Percentiles rank a stretch among this genome's conserved stretches.
phyloP scores from a whole-genome alignment of 2,888 invertebrate species.

The Caenorhabditis sp. region DNA sequence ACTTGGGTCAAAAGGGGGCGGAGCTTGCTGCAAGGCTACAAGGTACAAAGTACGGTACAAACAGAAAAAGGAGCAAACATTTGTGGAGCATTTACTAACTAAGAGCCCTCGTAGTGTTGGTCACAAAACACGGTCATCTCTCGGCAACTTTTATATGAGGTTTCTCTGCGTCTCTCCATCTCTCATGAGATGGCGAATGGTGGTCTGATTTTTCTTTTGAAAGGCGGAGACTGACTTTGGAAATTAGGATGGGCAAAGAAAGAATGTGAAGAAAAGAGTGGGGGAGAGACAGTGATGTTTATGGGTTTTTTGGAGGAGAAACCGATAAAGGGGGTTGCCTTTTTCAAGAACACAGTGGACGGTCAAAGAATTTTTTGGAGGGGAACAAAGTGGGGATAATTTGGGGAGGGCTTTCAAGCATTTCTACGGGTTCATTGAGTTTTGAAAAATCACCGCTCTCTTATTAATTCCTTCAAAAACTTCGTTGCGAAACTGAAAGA shows the following conservation, averaged over 20 bases:
- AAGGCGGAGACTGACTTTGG: slow-evolving; percentile 28
- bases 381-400: not conserved
- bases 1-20: slow-evolving; percentile 11
- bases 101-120: slow-evolving; percentile 4
- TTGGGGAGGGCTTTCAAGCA: no score
- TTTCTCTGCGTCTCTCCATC: not conserved
- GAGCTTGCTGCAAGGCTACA: not conserved
- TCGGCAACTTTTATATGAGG: slow-evolving; percentile 21
- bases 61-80: slow-evolving; percentile 42
- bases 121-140: slow-evolving; percentile 54
- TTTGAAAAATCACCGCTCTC: no score
- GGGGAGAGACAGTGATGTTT: slow-evolving; percentile 17
- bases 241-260: slow-evolving; percentile 29
- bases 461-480: no score
- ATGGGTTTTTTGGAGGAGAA: slow-evolving; percentile 27
- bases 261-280: not conserved
- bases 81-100: not conserved
- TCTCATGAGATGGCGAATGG: slow-evolving; percentile 33
- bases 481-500: no score
- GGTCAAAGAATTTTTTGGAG: slow-evolving; percentile 22
- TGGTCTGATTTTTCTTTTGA: slow-evolving; percentile 59
- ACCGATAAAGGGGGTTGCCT: not conserved
- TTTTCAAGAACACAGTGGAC: slow-evolving; percentile 37
- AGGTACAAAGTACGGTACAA: slow-evolving; percentile 53
- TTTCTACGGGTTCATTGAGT: no score